Evolutionary conservation across 92 coral and sea anemone genomes (phyloP), one percentile per base, ranked within the genome.

Genomic region (Porites cylindrica): DNA sequence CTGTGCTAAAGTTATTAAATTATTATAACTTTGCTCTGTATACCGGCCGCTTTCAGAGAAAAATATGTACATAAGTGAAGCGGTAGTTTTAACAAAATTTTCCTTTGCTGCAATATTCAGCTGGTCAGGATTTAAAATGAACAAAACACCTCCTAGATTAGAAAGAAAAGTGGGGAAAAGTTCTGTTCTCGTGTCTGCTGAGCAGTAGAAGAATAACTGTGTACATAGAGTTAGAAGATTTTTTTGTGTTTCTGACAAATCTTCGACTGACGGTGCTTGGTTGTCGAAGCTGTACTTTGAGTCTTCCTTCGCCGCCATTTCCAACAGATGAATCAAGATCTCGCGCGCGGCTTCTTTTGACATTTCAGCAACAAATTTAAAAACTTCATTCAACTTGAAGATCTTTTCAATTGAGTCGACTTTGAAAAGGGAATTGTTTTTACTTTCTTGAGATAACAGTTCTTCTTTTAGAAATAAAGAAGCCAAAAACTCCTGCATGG

Each of bases 71-170:
- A 18, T n/a, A 7, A 61, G 23, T 23, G 0, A 0, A 19, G 10
- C 11, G 51, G 51, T 62, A 56, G 51, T 51, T 23, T 12, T 54
- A 19, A 76, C 51, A 11, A 76, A 14, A 20, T 58, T 50, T 59
- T 76, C 80, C 1, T 51, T 43, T 56, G 77, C 78, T 20, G 53
- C n/a, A 13, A 12, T 75, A 11, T 52, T 62, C 78, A 75, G 63
- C 63, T 51, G 78, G 38, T 51, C 63, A n/a, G 78, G 1, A 53
- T 75, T 26, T 32, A 32, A 21, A 21, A 21, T 1, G 8, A 75
- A 2, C 1, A 75, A 51, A 53, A 51, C 62, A 75, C 78, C 62
- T 8, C 77, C 26, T 7, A 72, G 21, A 19, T 17, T 47, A 43
- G 58, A 51, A 20, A 72, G n/a, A 76, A 76, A 58, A 1, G 12